Evolutionary conservation across 2,797 vertebrate species (phyloP).

Genomic region (Pipistrellus pipistrellus): DNA sequence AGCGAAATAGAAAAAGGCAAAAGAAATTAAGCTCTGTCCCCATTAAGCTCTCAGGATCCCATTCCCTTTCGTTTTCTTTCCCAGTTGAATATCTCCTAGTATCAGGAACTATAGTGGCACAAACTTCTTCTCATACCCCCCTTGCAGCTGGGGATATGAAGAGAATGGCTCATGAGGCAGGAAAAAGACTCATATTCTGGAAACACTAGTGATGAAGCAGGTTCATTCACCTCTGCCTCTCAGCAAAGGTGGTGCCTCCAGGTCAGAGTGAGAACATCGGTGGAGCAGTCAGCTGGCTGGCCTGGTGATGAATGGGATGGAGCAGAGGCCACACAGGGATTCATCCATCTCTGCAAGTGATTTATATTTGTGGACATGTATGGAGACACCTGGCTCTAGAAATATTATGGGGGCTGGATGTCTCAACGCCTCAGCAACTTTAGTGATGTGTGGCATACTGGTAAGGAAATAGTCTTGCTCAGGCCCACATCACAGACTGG

Average conservation of each 20-base stretch:
- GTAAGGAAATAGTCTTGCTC: not conserved
- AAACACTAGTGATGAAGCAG: not conserved
- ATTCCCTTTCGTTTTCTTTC: slow-evolving; percentile 28
- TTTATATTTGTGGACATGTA: slow-evolving; percentile 76
- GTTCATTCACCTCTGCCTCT: slow-evolving; percentile 66
- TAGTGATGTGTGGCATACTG: not conserved
- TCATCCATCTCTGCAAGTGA: slow-evolving; percentile 49
- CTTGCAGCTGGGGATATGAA: not conserved
- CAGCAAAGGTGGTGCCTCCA: slow-evolving; percentile 43
- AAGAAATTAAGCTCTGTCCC: not conserved
- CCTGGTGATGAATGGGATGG: slow-evolving; percentile 67
- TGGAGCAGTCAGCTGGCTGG: slow-evolving; percentile 55
- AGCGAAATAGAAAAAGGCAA: not conserved
- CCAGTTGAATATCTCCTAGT: not conserved
- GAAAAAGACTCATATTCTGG: slow-evolving; percentile 20
- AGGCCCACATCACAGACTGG: not conserved
- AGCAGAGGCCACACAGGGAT: slow-evolving; percentile 63
- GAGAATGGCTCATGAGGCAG: slow-evolving; percentile 9
- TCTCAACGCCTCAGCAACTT: not conserved
- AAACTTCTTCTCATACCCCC: not conserved
- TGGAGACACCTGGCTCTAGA: slow-evolving; percentile 58
- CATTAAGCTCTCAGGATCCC: not conserved
- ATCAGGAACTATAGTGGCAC: not conserved
- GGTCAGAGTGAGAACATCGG: slow-evolving; percentile 44
- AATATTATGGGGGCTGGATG: slow-evolving; percentile 29